Evolutionary conservation across 2,888 invertebrate genomes (phyloP).

Genomic region (Megaustenia siamemsis): DNA sequence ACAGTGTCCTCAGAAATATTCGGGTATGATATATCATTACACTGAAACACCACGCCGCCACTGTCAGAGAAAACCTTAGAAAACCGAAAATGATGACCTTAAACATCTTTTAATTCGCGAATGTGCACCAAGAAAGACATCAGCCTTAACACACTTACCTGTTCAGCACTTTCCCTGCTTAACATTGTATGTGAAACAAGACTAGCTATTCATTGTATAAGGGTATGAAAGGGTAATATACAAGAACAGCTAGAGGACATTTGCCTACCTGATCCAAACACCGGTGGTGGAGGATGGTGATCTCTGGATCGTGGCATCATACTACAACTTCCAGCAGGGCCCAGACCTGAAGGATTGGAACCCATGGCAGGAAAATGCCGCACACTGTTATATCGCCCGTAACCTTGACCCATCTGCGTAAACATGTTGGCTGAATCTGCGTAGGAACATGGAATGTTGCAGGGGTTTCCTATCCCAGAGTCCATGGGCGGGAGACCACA

Average conservation of each 20-base stretch:
- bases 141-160: too few species aligned
- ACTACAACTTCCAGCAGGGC: conserved; percentile 73
- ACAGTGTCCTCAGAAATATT: too few species aligned
- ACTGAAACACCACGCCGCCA: too few species aligned
- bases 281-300: conserved; percentile 79
- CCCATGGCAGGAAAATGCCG: conserved; percentile 82
- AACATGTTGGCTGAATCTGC: conserved; percentile 90
- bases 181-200: too few species aligned
- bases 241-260: not conserved
- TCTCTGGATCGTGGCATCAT: conserved; percentile 82
- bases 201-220: too few species aligned
- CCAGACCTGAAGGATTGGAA: conserved; percentile 59
- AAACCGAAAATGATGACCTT: too few species aligned
- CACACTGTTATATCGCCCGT: conserved; percentile 88
- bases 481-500: conserved; percentile 86
- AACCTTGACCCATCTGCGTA: conserved; percentile 90
- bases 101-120: too few species aligned
- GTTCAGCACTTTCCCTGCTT: too few species aligned
- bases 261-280: conserved; percentile 78
- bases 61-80: too few species aligned
- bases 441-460: conserved; percentile 86
- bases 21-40: too few species aligned
- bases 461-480: conserved; percentile 80
- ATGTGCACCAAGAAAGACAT: too few species aligned
- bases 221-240: too few species aligned